Evolutionary conservation across 2,888 invertebrate genomes (phyloP).

Genomic region (Cyrtodaria siliqua): DNA sequence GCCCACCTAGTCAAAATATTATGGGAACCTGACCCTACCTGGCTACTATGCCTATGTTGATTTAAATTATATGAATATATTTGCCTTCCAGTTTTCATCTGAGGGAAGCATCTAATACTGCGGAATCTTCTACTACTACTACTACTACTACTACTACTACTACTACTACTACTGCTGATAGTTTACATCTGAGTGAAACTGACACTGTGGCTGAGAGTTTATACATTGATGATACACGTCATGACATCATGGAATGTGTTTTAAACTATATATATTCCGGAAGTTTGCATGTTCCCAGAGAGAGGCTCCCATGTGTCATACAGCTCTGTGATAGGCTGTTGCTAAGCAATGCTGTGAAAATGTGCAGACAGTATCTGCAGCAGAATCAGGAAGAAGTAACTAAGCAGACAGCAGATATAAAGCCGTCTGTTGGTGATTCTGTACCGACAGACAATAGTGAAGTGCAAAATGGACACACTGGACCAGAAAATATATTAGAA

Average conservation of each 20-base stretch:
- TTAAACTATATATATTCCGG: constrained; percentile 35
- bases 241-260: constrained; percentile 10
- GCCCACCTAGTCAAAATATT: too few species aligned
- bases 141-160: too few species aligned
- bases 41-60: too few species aligned
- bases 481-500: background rate
- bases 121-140: too few species aligned
- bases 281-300: background rate
- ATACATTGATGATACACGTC: constrained; percentile 6
- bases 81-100: too few species aligned
- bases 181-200: background rate
- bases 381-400: too few species aligned
- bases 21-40: too few species aligned
- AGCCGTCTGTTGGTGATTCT: background rate
- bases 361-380: background rate
- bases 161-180: too few species aligned
- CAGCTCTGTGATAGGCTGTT: constrained; percentile 8
- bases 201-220: background rate
- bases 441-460: background rate
- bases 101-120: too few species aligned
- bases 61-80: too few species aligned
- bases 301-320: background rate
- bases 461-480: constrained; percentile 11
- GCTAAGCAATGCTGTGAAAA: constrained; percentile 8
- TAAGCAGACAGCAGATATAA: background rate